Evolutionary conservation across 2,888 invertebrate genomes (phyloP), one percentile per base, ranked within the genome.

Genomic region (Altica lythri): DNA sequence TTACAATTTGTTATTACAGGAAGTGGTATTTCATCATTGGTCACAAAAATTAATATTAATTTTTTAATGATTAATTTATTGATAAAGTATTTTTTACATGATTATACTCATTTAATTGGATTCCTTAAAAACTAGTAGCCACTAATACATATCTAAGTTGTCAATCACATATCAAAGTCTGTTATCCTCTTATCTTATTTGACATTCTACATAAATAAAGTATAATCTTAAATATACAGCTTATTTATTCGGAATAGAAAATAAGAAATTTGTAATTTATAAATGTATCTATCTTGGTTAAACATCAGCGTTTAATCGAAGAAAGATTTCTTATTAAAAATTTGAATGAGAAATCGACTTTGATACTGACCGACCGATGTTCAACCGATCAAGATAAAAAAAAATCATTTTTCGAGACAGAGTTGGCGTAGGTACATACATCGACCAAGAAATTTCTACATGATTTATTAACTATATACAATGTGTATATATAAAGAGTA

Each of bases 181-280:
- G 40, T 48, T 55, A 60, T 56, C 59, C 50, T 61, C 59, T 55
- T 52, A 60, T 62, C 61, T 59, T 64, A 38, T 62, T 57, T 60
- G 59, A 61, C 56, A 53, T 60, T 51, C 51, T 55, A 55, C 55
- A 57, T 59, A 63, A 61, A 64, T 60, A 61, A 65, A 66, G 62
- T 66, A 66, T 64, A 65, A 63, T 66, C 64, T 58, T 63, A 64
- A 67, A 68, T 63, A 61, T 59, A 59, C 56, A 55, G 52, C 56
- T 51, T 53, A 46, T 55, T 58, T 51, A 60, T 58, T 50, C 58
- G 32, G 29, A 46, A 52, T 47, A 52, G 54, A 52, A 56, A 55
- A 62, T 61, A 59, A 56, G 56, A 61, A n/a, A 61, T 61, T 61
- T 59, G 53, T 61, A 59, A 61, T 55, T 57, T 54, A 40, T 45